These are phyloP conservation scores for Cremastinae sp. DNA, from an alignment of 2,888 invertebrate species.

Conservation along the genomic window DNA sequence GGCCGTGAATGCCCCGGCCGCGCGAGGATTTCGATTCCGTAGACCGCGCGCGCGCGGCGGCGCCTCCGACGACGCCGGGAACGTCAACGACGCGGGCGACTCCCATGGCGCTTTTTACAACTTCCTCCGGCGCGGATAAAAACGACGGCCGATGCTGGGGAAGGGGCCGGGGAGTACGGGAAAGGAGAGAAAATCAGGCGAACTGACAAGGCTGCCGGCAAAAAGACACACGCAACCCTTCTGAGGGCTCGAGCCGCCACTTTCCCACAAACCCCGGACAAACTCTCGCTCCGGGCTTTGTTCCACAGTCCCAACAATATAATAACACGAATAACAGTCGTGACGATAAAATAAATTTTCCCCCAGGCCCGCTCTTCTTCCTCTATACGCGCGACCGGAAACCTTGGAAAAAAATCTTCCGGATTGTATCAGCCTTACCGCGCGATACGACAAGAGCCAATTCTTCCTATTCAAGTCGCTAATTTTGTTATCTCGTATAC, in stretches of 20 bases:
- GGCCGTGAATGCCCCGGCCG: slow-evolving; percentile 54
- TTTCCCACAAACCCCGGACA: slow-evolving; percentile 47
- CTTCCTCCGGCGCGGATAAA: slow-evolving; percentile 49
- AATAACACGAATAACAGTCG: slow-evolving; percentile 7
- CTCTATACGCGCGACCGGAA: slow-evolving; percentile 40
- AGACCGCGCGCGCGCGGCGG: slow-evolving; percentile 27
- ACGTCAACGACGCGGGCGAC: slow-evolving; percentile 27
- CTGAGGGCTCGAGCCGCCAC: slow-evolving; percentile 53
- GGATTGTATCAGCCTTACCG: not conserved
- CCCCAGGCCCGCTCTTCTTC: slow-evolving; percentile 11
- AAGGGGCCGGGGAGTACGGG: not conserved
- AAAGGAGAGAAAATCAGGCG: slow-evolving; percentile 29
- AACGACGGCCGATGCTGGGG: slow-evolving; percentile 8
- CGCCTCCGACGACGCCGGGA: slow-evolving; percentile 32
- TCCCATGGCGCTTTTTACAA: slow-evolving; percentile 53
- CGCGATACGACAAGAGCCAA: not conserved
- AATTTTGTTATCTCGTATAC: not conserved
- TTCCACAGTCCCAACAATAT: slow-evolving; percentile 18
- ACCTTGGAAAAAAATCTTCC: slow-evolving; percentile 28
- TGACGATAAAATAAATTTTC: slow-evolving; percentile 26
- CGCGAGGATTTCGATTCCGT: slow-evolving; percentile 43
- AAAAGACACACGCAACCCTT: slow-evolving; percentile 59
- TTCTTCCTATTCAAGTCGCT: not conserved
- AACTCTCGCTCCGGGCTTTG: slow-evolving; percentile 18
- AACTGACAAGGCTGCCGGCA: slow-evolving; percentile 31